Evolutionary conservation across 2,888 invertebrate genomes (phyloP).

Genomic region (Stenodema calcarata): DNA sequence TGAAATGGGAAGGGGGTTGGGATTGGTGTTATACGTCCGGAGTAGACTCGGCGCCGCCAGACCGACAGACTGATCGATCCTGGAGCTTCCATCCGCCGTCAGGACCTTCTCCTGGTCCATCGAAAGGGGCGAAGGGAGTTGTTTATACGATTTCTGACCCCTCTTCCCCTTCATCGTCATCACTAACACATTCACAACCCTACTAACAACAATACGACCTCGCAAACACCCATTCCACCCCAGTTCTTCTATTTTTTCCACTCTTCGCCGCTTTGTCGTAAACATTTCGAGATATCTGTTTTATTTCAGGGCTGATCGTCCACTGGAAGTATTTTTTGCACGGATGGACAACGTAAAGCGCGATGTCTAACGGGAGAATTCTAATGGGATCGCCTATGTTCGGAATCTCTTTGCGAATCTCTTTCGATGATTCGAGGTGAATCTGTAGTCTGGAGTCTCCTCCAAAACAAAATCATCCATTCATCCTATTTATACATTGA

Average conservation of each 20-base stretch:
- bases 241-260: neutral
- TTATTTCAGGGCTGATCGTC: neutral
- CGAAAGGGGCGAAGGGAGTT: neutral
- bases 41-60: constrained; percentile 34
- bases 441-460: too few relatives aligned
- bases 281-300: constrained; percentile 28
- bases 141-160: constrained; percentile 20
- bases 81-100: neutral
- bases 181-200: neutral
- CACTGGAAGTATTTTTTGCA: too few relatives aligned
- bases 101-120: neutral
- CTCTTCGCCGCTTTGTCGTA: neutral
- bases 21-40: neutral
- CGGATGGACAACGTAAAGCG: too few relatives aligned
- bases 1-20: neutral
- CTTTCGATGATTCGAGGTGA: too few relatives aligned
- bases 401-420: too few relatives aligned
- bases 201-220: neutral
- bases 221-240: neutral
- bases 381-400: too few relatives aligned
- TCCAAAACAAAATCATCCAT: too few relatives aligned
- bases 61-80: constrained; percentile 42
- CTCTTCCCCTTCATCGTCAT: neutral
- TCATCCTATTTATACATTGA: too few relatives aligned
- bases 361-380: too few relatives aligned